Conservation (phyloP, 2,888 invertebrate species). For the Aspidapion aeneum region DNA sequence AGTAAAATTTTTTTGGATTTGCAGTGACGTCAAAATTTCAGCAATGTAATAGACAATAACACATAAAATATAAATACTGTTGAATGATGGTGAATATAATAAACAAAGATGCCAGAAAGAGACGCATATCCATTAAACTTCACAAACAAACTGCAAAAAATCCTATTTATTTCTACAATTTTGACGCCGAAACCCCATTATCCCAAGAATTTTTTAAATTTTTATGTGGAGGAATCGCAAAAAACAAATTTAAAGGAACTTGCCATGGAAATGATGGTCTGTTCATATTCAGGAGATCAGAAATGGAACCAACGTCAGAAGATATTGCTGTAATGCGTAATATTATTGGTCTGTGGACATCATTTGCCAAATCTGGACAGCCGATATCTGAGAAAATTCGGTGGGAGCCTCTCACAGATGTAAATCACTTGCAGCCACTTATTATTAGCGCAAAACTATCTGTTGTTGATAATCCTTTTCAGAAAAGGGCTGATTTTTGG, state of each 20-base stretch:
- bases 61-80: too few species aligned
- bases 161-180: constrained; percentile 17
- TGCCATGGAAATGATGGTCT: not conserved
- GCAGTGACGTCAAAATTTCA: too few species aligned
- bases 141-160: not conserved
- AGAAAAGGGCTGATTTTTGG: not conserved
- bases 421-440: not conserved
- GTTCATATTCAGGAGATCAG: not conserved
- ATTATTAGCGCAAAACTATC: not conserved
- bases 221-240: not conserved
- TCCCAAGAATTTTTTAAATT: not conserved
- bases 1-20: too few species aligned
- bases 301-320: not conserved
- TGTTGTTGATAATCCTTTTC: not conserved
- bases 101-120: too few species aligned
- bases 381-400: not conserved
- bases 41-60: too few species aligned
- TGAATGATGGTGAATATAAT: too few species aligned
- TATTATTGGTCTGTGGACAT: not conserved
- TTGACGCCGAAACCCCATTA: not conserved
- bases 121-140: constrained; percentile 6
- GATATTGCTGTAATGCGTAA: not conserved
- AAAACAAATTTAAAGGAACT: not conserved
- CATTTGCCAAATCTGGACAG: not conserved
- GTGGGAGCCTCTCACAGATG: not conserved